Evolutionary conservation across 2,113 vertebrate genomes (phyloP), one percentile per base, ranked within the genome.

Genomic region (Pedetes capensis): DNA sequence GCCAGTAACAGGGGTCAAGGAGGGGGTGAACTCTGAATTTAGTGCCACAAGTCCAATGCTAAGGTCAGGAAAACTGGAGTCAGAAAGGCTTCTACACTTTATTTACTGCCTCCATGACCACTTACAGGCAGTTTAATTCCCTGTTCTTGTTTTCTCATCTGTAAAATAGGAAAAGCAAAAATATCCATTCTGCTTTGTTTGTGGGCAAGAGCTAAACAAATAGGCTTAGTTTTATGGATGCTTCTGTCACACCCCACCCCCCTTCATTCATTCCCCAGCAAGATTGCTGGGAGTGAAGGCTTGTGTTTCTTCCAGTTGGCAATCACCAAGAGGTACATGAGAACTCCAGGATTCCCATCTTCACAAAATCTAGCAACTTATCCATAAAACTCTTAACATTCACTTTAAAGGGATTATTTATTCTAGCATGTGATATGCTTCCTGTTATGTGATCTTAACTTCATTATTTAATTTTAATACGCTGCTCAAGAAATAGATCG

Each of bases 101-200:
- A 37, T 17, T 91, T 66, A 32, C 69, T 64, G 23, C 76, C 44
- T 84, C 69, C 42, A 0, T 16, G 49, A 49, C 63, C 69, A 55
- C 44, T 51, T 92, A n/a, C 55, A 53, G 23, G 37, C 66, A 74
- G 23, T 95, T 84, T 12, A 37, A 59, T 55, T 87, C 53, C n/a
- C 55, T 82, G 6, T 79, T 79, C 49, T 64, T 94, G 51, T 75
- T 74, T 94, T 89, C 37, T 92, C 51, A 64, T 83, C 87, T 95
- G 13, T 59, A 95, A 95, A 96, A 71, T 25, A 93, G 64, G 57
- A 78, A 90, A 92, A 87, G 39, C 18, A 90, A 61, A 96, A 92
- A 23, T 17, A 68, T 22, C 71, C 57, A 7, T 69, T 84, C 25
- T 66, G 59, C 63, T 96, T 94, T 93, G 55, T 91, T 88, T 69